phyloP scores from a whole-genome alignment of 2,113 vertebrate species.

The Sebastes schlegelii region DNA sequence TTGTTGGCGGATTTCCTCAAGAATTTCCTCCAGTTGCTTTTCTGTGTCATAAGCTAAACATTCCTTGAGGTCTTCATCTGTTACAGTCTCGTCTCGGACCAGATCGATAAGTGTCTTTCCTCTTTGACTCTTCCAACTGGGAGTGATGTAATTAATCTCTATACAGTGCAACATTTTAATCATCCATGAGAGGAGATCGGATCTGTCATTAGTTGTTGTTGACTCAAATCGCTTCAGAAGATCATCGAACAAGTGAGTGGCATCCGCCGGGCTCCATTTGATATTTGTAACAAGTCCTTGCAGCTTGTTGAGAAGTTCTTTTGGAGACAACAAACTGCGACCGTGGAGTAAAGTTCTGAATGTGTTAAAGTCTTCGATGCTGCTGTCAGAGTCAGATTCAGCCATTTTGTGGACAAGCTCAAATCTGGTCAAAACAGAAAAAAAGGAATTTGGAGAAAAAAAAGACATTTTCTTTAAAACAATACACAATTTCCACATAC shows the following conservation, averaged over 20 bases:
- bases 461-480: background rate
- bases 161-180: conserved; percentile 63
- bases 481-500: background rate
- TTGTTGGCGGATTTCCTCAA: conserved; percentile 61
- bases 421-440: background rate
- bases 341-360: fast-evolving
- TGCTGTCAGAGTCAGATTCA: background rate
- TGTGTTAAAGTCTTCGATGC: background rate
- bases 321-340: background rate
- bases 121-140: background rate
- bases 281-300: conserved; percentile 48
- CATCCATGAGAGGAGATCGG: conserved; percentile 45
- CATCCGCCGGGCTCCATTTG: conserved; percentile 26
- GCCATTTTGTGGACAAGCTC: conserved; percentile 6
- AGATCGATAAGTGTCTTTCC: background rate
- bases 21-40: conserved; percentile 63
- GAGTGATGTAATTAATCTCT: conserved; percentile 62
- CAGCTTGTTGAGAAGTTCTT: conserved; percentile 43
- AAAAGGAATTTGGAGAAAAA: background rate
- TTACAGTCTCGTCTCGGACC: background rate
- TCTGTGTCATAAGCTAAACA: background rate
- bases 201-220: background rate
- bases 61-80: conserved; percentile 18
- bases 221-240: conserved; percentile 54
- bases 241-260: conserved; percentile 35